Evolutionary conservation across 92 coral and sea anemone species (phyloP), one percentile per base, ranked within the genome.

Genomic region (Palythoa grandiflora): DNA sequence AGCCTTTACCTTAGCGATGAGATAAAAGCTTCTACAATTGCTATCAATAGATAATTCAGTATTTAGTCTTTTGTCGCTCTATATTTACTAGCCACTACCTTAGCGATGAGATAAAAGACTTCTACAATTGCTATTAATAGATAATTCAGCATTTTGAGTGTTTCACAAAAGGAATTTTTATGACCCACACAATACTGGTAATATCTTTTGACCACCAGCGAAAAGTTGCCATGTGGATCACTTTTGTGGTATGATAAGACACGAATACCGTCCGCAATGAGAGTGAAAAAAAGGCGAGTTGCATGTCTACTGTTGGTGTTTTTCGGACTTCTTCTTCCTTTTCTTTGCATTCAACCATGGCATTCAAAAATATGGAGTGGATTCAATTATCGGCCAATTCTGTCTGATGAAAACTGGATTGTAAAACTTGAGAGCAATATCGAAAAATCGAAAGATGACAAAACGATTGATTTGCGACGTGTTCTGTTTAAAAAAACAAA

Each of bases 281-380:
- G 63, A 81, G 39, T 81, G 20, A 81, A 21, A 71, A 81, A 47
- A 21, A 66, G 47, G 60, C 73, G 76, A 66, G 86, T 68, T 21
- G 75, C 59, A 6, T 47, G 47, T 7, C 14, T 81, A 1, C 14
- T 81, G 0, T 9, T 65, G 57, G 86, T 68, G 48, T 81, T 51
- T 63, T 10, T 19, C 52, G 86, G 75, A 20, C 9, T 81, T 66
- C 14, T 81, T 51, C 17, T 65, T 38, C 48, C 60, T 6, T 19
- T 66, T 44, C 53, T 81, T 16, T 47, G 63, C 44, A 11, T 65
- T 51, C 86, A 81, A 12, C 66, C 35, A 28, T 20, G 86, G 75
- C n/a, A n/a, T 81, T 44, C 75, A 12, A 14, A 81, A 44, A 9
- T 6, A 48, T 21, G 21, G 15, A 12, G 61, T 59, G 55, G 1